Evolutionary conservation across 2,888 invertebrate species (phyloP).

Genomic region (Lumbricus terrestris): DNA sequence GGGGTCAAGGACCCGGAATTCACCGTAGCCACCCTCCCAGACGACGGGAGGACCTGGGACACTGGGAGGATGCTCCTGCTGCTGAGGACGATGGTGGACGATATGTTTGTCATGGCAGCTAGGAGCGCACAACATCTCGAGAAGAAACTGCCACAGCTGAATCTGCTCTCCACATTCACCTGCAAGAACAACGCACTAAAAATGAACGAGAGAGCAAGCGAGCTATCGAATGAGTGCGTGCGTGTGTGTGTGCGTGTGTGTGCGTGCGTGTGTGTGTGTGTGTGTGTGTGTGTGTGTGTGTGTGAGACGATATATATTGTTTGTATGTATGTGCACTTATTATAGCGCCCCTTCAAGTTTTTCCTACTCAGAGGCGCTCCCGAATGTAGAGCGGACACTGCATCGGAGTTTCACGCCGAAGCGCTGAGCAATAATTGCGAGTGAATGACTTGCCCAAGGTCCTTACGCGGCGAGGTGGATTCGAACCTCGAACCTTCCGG

Average conservation of each 20-base stretch:
- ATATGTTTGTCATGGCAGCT: not conserved
- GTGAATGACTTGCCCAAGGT: no score
- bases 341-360: no score
- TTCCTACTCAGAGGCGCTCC: no score
- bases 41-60: not conserved
- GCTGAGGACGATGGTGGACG: not conserved
- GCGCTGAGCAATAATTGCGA: no score
- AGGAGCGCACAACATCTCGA: not conserved
- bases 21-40: not conserved
- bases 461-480: no score
- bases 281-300: no score
- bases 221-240: not conserved
- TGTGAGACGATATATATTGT: no score
- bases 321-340: no score
- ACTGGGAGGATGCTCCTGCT: not conserved
- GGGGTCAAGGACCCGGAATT: not conserved
- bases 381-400: no score
- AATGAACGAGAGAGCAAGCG: not conserved
- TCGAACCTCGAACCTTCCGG: no score
- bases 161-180: slow-evolving; percentile 3
- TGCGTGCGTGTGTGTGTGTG: no score
- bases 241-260: not conserved
- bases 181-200: not conserved
- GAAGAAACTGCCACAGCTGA: slow-evolving; percentile 4
- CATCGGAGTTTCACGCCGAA: no score